Evolutionary conservation across 2,888 invertebrate species (phyloP).

Genomic region (Tolmerus cingulatus): DNA sequence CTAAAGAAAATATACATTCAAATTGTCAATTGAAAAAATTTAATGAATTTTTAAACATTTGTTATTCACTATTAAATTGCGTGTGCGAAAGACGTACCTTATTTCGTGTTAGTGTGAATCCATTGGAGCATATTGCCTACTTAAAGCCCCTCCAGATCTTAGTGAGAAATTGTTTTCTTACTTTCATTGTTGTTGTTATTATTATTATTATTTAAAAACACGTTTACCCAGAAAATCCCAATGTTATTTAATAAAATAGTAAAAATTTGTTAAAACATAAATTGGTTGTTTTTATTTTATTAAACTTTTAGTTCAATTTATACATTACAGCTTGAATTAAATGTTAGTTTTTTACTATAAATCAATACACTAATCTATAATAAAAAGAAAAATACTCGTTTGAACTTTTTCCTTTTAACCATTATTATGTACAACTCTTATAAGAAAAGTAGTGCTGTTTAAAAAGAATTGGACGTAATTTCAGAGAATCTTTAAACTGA

Average conservation of each 20-base stretch:
- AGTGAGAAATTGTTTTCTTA: constrained; percentile 29
- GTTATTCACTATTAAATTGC: constrained; percentile 11
- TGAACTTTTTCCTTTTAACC: not conserved
- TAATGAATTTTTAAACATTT: constrained; percentile 28
- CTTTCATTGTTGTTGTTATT: not conserved
- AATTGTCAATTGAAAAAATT: constrained; percentile 36
- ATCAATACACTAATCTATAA: not conserved
- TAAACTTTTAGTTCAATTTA: not conserved
- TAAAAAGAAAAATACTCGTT: not conserved
- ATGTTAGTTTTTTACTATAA: not conserved
- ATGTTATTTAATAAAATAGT: constrained; percentile 1
- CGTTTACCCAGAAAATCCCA: not conserved
- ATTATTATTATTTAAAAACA: not conserved
- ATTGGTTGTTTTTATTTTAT: not conserved
- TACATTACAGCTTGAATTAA: not conserved
- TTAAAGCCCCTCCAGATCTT: constrained; percentile 1
- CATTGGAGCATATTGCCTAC: not conserved
- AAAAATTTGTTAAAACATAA: constrained; percentile 3
- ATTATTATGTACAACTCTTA: not conserved
- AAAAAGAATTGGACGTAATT: not conserved
- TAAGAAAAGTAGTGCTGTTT: not conserved
- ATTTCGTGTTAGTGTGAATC: constrained; percentile 9
- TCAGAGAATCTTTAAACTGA: no score
- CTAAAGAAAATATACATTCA: constrained; percentile 32
- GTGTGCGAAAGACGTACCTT: constrained; percentile 5